These are phyloP conservation scores for Theretra japonica DNA, from an alignment of 2,888 invertebrate genomes.

Conservation along the genomic window DNA sequence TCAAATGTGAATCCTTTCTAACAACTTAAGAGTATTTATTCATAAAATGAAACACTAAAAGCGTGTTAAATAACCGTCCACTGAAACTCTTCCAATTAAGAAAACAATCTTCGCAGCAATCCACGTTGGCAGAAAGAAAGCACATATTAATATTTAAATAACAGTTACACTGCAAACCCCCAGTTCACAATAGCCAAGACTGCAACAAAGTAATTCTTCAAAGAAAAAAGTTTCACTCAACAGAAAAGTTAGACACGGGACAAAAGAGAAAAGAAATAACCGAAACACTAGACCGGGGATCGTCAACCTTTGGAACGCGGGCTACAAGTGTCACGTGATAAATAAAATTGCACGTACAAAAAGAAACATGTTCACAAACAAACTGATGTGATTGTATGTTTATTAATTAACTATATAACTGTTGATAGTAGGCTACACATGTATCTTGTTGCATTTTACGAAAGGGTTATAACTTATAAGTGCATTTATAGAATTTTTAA, in stretches of 20 bases:
- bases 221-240: slow-evolving; percentile 20
- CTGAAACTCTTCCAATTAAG: not conserved
- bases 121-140: slow-evolving; percentile 3
- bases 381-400: not conserved
- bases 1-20: too few relatives aligned
- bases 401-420: too few relatives aligned
- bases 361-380: not conserved
- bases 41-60: not conserved
- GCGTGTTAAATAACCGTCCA: not conserved
- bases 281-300: slow-evolving; percentile 3
- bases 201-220: slow-evolving; percentile 13
- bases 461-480: too few relatives aligned
- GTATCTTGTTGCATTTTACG: too few relatives aligned
- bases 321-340: not conserved
- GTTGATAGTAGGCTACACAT: too few relatives aligned
- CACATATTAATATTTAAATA: slow-evolving; percentile 1
- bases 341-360: not conserved
- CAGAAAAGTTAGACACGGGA: slow-evolving; percentile 14
- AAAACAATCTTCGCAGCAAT: slow-evolving; percentile 6
- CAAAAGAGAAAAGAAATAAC: slow-evolving; percentile 31
- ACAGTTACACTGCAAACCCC: slow-evolving; percentile 9
- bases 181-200: not conserved
- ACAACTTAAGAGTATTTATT: not conserved
- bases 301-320: not conserved
- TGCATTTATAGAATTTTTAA: too few relatives aligned